Conservation (phyloP, 2,113 vertebrate species). For the Gulo gulo region DNA sequence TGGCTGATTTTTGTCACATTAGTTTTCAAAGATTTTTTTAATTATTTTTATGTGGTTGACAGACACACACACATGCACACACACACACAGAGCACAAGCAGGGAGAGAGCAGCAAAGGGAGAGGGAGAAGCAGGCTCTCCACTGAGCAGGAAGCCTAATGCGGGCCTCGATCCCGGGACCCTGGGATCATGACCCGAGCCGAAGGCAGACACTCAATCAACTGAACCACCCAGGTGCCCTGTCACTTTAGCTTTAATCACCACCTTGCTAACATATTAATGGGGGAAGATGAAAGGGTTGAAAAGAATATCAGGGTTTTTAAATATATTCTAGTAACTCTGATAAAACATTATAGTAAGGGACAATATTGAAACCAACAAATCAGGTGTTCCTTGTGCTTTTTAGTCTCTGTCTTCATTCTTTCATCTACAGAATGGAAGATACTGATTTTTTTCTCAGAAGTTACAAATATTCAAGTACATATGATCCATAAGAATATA, state of each 20-base stretch:
- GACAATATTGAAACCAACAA: background rate
- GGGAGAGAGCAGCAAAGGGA: too few relatives aligned
- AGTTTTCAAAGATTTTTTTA: background rate
- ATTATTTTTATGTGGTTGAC: too few relatives aligned
- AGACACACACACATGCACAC: too few relatives aligned
- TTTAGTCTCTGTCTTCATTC: background rate
- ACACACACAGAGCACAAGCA: too few relatives aligned
- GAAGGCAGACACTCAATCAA: too few relatives aligned
- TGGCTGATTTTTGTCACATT: background rate
- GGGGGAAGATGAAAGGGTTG: background rate
- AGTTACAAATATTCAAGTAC: background rate
- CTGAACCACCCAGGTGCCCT: too few relatives aligned
- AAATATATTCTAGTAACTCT: background rate
- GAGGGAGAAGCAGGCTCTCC: too few relatives aligned
- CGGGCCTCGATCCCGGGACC: too few relatives aligned
- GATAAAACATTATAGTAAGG: background rate
- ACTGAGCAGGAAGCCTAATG: too few relatives aligned
- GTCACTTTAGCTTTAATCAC: background rate
- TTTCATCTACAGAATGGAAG: background rate
- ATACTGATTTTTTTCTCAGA: too few relatives aligned
- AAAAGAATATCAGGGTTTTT: background rate
- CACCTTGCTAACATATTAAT: background rate
- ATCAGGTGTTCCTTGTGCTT: background rate
- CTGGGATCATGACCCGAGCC: too few relatives aligned
- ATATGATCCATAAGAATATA: background rate